Conservation (phyloP, 1,140 invertebrate genomes). For the Tetragnatha versicolor region DNA sequence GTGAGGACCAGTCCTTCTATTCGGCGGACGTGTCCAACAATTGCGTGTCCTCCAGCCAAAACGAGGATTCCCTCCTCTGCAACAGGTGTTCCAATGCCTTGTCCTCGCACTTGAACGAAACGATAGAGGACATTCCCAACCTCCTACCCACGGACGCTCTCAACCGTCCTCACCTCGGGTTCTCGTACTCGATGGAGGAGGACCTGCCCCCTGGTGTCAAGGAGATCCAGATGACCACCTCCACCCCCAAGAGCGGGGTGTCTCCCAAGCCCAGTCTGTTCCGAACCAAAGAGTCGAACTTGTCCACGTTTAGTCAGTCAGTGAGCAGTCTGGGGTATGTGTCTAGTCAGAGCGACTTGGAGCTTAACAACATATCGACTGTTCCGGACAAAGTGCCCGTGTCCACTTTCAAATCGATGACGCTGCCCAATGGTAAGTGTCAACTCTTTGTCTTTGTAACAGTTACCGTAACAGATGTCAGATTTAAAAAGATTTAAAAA, state of each 20-base stretch:
- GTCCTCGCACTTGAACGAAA: neutral
- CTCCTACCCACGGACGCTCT: constrained; percentile 38
- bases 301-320: constrained; percentile 42
- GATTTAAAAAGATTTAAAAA: too few species aligned
- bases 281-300: constrained; percentile 5
- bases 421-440: constrained; percentile 30
- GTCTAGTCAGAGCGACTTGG: constrained; percentile 47
- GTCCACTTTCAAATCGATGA: constrained; percentile 10
- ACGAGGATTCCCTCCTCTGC: neutral
- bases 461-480: too few species aligned
- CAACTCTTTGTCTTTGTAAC: neutral
- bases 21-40: neutral
- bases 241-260: constrained; percentile 21
- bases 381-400: constrained; percentile 34
- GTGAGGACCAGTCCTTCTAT: neutral
- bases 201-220: constrained; percentile 28
- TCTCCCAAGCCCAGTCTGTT: neutral
- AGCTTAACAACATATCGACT: constrained; percentile 7
- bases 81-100: constrained; percentile 10
- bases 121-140: constrained; percentile 30
- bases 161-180: constrained; percentile 16
- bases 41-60: neutral
- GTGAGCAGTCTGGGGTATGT: constrained; percentile 34
- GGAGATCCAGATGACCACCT: constrained; percentile 26
- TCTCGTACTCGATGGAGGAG: constrained; percentile 39